A percentile compares a stretch with the other conserved stretches of the same genome.
Evolutionary conservation across 2,113 vertebrate species (phyloP).

Genomic region (Dipodomys stephensi): DNA sequence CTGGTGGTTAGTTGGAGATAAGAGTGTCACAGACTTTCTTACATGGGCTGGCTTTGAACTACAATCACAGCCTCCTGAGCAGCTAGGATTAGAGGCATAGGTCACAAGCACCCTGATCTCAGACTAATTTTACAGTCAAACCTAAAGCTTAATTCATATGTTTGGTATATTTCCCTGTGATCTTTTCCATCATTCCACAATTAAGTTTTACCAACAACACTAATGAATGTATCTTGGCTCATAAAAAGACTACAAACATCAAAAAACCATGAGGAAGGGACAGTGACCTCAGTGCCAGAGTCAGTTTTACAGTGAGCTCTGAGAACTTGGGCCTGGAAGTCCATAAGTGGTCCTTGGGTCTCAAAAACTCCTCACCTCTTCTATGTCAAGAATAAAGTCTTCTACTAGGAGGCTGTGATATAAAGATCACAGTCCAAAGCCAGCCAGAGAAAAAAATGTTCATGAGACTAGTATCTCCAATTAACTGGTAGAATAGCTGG

Average conservation of each 20-base stretch:
- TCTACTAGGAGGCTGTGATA: too few species aligned
- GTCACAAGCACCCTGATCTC: background rate
- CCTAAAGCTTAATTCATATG: background rate
- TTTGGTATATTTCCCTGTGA: background rate
- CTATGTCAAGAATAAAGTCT: background rate
- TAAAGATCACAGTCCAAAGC: background rate
- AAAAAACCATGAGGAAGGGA: background rate
- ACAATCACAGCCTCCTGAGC: too few species aligned
- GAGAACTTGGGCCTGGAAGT: fast-evolving
- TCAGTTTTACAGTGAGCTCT: background rate
- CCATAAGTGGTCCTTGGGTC: fast-evolving
- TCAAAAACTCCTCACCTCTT: background rate
- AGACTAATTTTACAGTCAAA: background rate
- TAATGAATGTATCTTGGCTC: background rate
- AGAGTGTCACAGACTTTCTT: too few species aligned
- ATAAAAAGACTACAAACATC: background rate
- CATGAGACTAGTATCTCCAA: too few species aligned
- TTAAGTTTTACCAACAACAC: background rate
- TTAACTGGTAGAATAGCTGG: too few species aligned
- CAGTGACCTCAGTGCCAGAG: background rate
- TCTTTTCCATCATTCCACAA: background rate
- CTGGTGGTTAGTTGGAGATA: too few species aligned
- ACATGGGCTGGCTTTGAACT: too few species aligned
- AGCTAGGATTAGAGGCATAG: too few species aligned
- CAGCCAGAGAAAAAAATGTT: too few species aligned